phyloP scores from a whole-genome alignment of 2,888 invertebrate species.

The Aethes cnicana region DNA sequence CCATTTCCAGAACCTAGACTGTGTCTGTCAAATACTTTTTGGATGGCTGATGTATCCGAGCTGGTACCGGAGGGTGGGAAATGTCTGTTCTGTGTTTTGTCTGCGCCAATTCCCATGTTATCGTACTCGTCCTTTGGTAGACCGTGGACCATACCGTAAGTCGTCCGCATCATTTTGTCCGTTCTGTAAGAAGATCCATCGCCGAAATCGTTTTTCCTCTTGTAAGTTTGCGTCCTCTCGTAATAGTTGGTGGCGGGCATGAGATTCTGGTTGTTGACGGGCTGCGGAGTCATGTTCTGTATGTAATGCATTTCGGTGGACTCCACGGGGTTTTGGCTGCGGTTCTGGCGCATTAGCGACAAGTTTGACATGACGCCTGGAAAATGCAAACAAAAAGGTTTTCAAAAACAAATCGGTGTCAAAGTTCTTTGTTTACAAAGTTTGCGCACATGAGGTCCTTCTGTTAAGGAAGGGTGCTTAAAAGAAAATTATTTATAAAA shows the following conservation, averaged over 20 bases:
- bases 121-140: slow-evolving; percentile 62
- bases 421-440: too few relatives aligned
- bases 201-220: slow-evolving; percentile 70
- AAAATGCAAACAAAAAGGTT: slow-evolving; percentile 36
- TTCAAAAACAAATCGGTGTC: too few relatives aligned
- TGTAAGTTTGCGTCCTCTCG: slow-evolving; percentile 62
- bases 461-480: too few relatives aligned
- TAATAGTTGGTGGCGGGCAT: slow-evolving; percentile 67
- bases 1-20: slow-evolving; percentile 69
- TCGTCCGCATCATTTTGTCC: slow-evolving; percentile 72
- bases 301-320: slow-evolving; percentile 70
- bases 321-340: slow-evolving; percentile 63
- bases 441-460: too few relatives aligned
- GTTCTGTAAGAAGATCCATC: slow-evolving; percentile 65
- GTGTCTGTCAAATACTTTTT: slow-evolving; percentile 70
- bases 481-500: too few relatives aligned
- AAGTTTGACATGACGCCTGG: slow-evolving; percentile 67
- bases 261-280: slow-evolving; percentile 50
- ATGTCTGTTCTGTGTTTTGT: slow-evolving; percentile 58
- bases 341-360: slow-evolving; percentile 62
- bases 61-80: slow-evolving; percentile 59
- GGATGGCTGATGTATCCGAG: slow-evolving; percentile 52
- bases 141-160: slow-evolving; percentile 63
- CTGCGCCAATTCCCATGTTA: slow-evolving; percentile 49
- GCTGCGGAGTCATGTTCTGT: slow-evolving; percentile 53